These are phyloP conservation scores for human (Homo sapiens) DNA, from an alignment of 2,113 vertebrate genomes.

Conservation along the genomic window DNA sequence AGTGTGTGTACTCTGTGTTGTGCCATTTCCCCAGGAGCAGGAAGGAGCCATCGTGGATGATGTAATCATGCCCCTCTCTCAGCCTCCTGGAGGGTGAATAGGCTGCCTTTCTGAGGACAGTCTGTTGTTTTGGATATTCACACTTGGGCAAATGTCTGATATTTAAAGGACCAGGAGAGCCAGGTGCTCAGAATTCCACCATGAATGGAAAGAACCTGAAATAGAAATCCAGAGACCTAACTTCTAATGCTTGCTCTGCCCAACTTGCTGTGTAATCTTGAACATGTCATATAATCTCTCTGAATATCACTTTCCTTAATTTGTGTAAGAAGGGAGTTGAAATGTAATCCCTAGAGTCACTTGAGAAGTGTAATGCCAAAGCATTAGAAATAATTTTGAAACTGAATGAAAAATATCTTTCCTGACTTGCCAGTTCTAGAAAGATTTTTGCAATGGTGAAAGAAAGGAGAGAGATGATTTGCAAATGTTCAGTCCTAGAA, in stretches of 20 bases:
- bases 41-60: background rate
- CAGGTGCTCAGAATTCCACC: background rate
- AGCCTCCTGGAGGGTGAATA: background rate
- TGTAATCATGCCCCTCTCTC: background rate
- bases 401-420: background rate
- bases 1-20: background rate
- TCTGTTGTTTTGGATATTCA: background rate
- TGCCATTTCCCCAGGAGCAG: background rate
- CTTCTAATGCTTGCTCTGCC: background rate
- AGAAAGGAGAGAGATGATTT: background rate
- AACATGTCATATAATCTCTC: background rate
- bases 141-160: background rate
- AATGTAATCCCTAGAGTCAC: background rate
- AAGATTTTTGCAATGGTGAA: background rate
- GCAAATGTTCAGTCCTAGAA: background rate
- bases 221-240: background rate
- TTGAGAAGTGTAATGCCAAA: background rate
- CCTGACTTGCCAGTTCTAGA: background rate
- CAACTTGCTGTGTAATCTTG: background rate
- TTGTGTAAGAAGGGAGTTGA: background rate
- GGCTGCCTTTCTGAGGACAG: background rate
- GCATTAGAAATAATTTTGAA: slow-evolving; percentile 10
- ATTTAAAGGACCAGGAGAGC: background rate
- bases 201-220: background rate
- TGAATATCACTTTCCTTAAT: background rate